A percentile compares a stretch with the other conserved stretches of the same genome.
These are phyloP conservation scores for Caenorhabditis inopinata DNA, from an alignment of 1,140 invertebrate species.

Conservation along the genomic window DNA sequence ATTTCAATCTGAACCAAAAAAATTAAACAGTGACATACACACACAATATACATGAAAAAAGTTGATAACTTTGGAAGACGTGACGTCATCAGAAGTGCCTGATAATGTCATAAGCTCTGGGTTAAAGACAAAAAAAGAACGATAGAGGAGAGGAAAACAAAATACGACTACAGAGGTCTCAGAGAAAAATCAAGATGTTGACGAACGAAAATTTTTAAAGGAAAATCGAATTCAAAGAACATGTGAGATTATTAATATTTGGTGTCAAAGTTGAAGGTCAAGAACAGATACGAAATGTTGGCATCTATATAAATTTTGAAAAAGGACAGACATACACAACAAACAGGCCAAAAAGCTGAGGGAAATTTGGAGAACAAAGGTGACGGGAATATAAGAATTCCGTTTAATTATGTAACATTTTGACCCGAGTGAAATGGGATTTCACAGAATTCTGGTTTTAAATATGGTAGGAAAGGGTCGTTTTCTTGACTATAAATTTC, in stretches of 20 bases:
- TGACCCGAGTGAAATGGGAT: too few relatives aligned
- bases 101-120: not conserved
- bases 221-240: conserved; percentile 26
- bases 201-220: not conserved
- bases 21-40: not conserved
- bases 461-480: too few relatives aligned
- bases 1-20: not conserved
- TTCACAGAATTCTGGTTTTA: too few relatives aligned
- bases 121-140: not conserved
- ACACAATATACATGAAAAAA: not conserved
- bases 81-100: not conserved
- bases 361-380: not conserved
- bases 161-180: not conserved
- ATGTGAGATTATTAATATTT: not conserved
- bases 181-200: not conserved
- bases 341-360: not conserved
- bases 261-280: too few relatives aligned
- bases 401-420: too few relatives aligned
- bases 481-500: too few relatives aligned
- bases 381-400: too few relatives aligned
- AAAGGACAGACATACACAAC: not conserved
- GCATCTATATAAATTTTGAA: too few relatives aligned
- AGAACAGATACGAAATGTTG: too few relatives aligned
- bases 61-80: not conserved
- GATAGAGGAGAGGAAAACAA: not conserved